Evolutionary conservation across 2,113 vertebrate species (phyloP).

Genomic region (Cranoglanis bouderius): DNA sequence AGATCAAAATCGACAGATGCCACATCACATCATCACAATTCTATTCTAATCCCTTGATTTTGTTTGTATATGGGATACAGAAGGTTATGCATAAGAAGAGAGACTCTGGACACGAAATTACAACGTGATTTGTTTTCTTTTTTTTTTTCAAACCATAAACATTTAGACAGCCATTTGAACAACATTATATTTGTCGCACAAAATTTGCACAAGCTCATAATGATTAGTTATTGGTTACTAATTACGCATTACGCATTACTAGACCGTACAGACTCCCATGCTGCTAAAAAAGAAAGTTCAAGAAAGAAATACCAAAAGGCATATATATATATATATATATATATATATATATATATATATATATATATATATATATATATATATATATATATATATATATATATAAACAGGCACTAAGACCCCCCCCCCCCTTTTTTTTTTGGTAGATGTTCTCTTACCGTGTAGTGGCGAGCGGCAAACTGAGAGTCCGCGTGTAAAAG

Average conservation of each 20-base stretch:
- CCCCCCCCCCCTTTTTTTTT: neutral
- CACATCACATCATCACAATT: neutral
- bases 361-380: too few species aligned
- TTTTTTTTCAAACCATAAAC: neutral
- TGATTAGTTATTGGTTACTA: neutral
- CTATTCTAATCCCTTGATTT: neutral
- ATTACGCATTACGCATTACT: neutral
- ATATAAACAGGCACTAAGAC: neutral
- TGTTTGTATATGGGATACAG: neutral
- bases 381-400: too few species aligned
- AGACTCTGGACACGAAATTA: neutral
- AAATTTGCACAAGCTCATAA: neutral
- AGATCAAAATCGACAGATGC: neutral
- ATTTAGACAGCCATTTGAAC: neutral
- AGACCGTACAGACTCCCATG: too few species aligned
- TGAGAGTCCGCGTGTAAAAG: conserved; percentile 78
- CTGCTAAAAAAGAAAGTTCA: neutral
- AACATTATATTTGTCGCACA: neutral
- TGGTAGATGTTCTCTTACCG: conserved; percentile 72
- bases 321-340: too few species aligned
- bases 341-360: too few species aligned
- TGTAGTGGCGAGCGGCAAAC: conserved; percentile 78
- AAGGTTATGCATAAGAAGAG: neutral
- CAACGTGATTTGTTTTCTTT: neutral
- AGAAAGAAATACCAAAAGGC: neutral